Evolutionary conservation across 1,140 invertebrate species (phyloP).

Genomic region (Andricus grossulariae): DNA sequence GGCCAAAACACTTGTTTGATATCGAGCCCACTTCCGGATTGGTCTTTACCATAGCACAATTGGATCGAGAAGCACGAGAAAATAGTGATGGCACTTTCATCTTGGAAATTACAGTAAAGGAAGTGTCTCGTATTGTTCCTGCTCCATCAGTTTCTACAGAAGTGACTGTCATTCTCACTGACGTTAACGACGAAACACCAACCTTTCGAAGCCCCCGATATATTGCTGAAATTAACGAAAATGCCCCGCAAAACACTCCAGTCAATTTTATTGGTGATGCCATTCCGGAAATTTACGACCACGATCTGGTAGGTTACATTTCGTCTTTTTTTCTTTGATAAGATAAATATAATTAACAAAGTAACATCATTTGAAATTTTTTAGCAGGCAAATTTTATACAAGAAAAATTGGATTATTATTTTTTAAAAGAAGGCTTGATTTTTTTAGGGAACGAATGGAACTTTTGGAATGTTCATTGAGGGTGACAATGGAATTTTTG

Average conservation of each 20-base stretch:
- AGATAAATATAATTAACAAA: no score
- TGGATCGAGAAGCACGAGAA: slow-evolving; percentile 90
- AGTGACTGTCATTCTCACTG: slow-evolving; percentile 94
- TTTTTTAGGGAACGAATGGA: slow-evolving; percentile 89
- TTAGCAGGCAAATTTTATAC: background rate
- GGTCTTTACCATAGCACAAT: slow-evolving; percentile 84
- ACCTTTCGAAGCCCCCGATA: slow-evolving; percentile 87
- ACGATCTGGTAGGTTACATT: slow-evolving; percentile 85
- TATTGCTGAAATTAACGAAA: slow-evolving; percentile 93
- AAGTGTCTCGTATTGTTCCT: slow-evolving; percentile 78
- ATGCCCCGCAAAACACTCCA: slow-evolving; percentile 92
- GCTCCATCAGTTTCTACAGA: slow-evolving; percentile 88
- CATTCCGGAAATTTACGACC: slow-evolving; percentile 92
- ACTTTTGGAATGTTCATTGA: slow-evolving; percentile 90
- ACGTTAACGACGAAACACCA: slow-evolving; percentile 96
- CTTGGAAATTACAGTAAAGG: slow-evolving; percentile 85
- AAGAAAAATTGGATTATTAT: slow-evolving; percentile 4
- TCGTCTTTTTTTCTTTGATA: slow-evolving; percentile 37
- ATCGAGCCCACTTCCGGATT: slow-evolving; percentile 89
- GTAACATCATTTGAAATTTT: no score
- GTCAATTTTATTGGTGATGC: slow-evolving; percentile 89
- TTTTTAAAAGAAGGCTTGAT: background rate
- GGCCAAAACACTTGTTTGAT: slow-evolving; percentile 82
- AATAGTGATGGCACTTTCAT: slow-evolving; percentile 91
- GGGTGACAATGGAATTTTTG: slow-evolving; percentile 89